Evolutionary conservation across 2,113 vertebrate species (phyloP).

Genomic region (Coryphaenoides rupestris): DNA sequence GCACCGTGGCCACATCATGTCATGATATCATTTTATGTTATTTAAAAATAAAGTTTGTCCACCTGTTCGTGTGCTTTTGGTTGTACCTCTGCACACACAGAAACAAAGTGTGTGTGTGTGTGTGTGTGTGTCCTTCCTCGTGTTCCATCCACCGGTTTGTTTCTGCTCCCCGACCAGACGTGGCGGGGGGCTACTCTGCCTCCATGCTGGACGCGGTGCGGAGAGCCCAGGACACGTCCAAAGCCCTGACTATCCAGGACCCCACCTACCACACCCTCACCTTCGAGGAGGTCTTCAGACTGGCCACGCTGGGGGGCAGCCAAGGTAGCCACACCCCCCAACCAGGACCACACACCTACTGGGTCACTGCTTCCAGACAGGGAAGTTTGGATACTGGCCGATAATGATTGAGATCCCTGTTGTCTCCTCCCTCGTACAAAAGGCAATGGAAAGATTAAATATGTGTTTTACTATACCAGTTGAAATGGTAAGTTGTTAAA

Average conservation of each 20-base stretch:
- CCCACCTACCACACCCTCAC: slow-evolving; percentile 64
- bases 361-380: too few relatives aligned
- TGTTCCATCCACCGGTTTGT: slow-evolving; percentile 7
- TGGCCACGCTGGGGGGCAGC: slow-evolving; percentile 94
- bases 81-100: background rate
- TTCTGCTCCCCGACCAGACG: slow-evolving; percentile 68
- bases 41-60: background rate
- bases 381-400: too few relatives aligned
- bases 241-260: slow-evolving; percentile 65
- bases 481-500: too few relatives aligned
- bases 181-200: slow-evolving; percentile 90
- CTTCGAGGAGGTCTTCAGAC: slow-evolving; percentile 84
- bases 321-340: slow-evolving; percentile 77
- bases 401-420: too few relatives aligned
- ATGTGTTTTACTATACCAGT: too few relatives aligned
- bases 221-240: slow-evolving; percentile 72
- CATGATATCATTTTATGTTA: background rate
- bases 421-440: too few relatives aligned
- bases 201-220: slow-evolving; percentile 91
- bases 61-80: background rate
- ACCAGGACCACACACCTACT: too few relatives aligned
- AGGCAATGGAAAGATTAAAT: too few relatives aligned
- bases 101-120: background rate
- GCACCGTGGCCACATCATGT: background rate
- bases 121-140: background rate